A percentile compares a stretch with the other conserved stretches of the same genome.
These are phyloP conservation scores for Melanotaenia nigrans DNA, from an alignment of 2,797 vertebrate species.

Conservation along the genomic window DNA sequence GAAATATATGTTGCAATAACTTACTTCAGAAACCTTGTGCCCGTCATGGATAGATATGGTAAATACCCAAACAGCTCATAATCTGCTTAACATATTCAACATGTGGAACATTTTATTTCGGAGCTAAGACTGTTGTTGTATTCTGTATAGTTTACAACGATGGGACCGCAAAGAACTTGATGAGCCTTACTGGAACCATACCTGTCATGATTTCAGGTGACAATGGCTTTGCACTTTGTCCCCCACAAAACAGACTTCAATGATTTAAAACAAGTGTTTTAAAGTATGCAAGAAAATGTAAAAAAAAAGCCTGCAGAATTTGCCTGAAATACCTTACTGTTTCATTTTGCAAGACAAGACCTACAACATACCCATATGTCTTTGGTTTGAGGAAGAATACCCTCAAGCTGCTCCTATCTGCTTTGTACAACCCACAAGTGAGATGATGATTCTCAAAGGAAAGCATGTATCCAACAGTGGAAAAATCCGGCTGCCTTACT, in stretches of 20 bases:
- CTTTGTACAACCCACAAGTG: conserved; percentile 89
- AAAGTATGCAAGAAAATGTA: background rate
- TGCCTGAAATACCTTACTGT: background rate
- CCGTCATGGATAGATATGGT: conserved; percentile 89
- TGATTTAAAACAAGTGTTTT: background rate
- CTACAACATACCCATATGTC: conserved; percentile 90
- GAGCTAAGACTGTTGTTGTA: background rate
- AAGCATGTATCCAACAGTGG: conserved; percentile 82
- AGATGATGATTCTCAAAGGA: conserved; percentile 89
- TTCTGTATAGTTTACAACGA: conserved; percentile 90
- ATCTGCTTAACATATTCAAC: background rate
- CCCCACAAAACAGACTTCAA: background rate
- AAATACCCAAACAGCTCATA: conserved; percentile 45
- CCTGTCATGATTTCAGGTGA: conserved; percentile 85
- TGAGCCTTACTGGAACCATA: conserved; percentile 91
- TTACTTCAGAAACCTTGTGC: conserved; percentile 88
- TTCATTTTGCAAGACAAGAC: conserved; percentile 76
- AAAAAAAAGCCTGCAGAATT: background rate
- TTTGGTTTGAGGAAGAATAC: conserved; percentile 92
- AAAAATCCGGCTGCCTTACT: conserved; percentile 73
- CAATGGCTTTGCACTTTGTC: background rate
- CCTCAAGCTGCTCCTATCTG: conserved; percentile 91
- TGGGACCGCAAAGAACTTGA: conserved; percentile 85
- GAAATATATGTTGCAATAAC: conserved; percentile 84
- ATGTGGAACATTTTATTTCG: background rate